phyloP scores from a whole-genome alignment of 53 echinoderm and acorn worm genomes.

The Luidia sarsii region DNA sequence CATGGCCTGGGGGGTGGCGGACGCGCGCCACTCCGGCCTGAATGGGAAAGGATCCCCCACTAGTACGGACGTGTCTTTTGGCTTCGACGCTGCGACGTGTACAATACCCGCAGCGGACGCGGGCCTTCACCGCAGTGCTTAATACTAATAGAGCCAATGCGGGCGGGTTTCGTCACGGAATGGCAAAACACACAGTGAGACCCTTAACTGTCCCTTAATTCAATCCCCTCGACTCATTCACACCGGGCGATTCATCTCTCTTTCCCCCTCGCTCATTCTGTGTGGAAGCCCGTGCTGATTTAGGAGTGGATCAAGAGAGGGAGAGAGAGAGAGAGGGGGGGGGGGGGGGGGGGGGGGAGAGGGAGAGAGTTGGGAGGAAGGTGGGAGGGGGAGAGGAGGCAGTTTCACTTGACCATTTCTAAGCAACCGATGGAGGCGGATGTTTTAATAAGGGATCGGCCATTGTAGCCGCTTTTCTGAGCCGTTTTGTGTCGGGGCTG shows the following conservation, averaged over 20 bases:
- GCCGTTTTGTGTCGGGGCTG: slow-evolving; percentile 11
- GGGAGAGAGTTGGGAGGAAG: too few species aligned
- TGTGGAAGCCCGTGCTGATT: too few species aligned
- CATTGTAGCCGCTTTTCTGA: not conserved
- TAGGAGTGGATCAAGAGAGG: too few species aligned
- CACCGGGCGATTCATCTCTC: slow-evolving; percentile 30
- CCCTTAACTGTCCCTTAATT: slow-evolving; percentile 38
- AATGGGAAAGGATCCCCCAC: too few species aligned
- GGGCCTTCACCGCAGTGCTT: too few species aligned
- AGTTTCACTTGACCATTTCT: slow-evolving; percentile 30
- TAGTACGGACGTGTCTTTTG: too few species aligned
- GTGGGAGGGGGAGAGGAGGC: too few species aligned
- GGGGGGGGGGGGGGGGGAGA: not conserved
- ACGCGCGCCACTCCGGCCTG: too few species aligned
- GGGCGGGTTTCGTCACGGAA: slow-evolving; percentile 1
- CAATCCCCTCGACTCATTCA: slow-evolving; percentile 30
- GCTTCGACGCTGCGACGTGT: too few species aligned
- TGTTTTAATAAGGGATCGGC: slow-evolving; percentile 51
- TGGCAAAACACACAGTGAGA: slow-evolving; percentile 46
- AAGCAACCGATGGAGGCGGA: slow-evolving; percentile 17
- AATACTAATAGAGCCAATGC: slow-evolving; percentile 31
- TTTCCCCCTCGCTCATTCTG: too few species aligned
- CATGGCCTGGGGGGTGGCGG: too few species aligned
- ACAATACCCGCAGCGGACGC: too few species aligned
- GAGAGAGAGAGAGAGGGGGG: not conserved